Evolutionary conservation across 2,797 vertebrate genomes (phyloP), one percentile per base, ranked within the genome.

Genomic region (Momotus momota): DNA sequence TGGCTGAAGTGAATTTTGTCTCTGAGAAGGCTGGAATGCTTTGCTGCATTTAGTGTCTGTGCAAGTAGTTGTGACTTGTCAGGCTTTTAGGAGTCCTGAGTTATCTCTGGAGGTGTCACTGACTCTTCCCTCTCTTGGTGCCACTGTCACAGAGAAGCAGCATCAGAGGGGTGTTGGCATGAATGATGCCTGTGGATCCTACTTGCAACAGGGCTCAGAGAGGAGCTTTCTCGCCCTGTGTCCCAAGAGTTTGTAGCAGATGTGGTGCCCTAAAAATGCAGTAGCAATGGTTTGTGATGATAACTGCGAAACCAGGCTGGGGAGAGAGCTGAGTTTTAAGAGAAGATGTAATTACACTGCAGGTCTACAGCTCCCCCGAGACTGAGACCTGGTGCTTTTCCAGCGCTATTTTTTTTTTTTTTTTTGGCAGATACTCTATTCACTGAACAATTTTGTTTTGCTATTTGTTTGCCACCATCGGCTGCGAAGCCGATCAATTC

Each of bases 161-260:
- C 33, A 66, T 60, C 20, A 26, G 61, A 38, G 69, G 27, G 20
- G 18, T 8, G 9, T 49, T 17, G 23, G 7, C 0, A 2, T 7
- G 6, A 23, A 1, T 1, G 1, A 25, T 43, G 40, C 8, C 33
- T 12, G 40, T 17, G 49, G 17, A 4, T 29, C 0, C 1, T 7
- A 16, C 35, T 46, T 62, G 41, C 46, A 22, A 3, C 0, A 1
- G 40, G 20, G 9, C 65, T 74, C 4, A 1, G 35, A 15, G 21
- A 35, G 38, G 20, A 29, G 6, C 14, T 21, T 7, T 31, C 12
- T 33, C 18, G 73, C n/a, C 49, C 17, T 11, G 6, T 48, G 23
- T 77, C 35, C 61, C 14, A 10, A 54, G 51, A n/a, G 3, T 57
- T 49, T 48, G 41, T 35, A 45, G 35, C 45, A 78, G 71, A 33